Evolutionary conservation across 2,797 vertebrate species (phyloP), one percentile per base, ranked within the genome.

Genomic region (Acrossocheilus fasciatus): DNA sequence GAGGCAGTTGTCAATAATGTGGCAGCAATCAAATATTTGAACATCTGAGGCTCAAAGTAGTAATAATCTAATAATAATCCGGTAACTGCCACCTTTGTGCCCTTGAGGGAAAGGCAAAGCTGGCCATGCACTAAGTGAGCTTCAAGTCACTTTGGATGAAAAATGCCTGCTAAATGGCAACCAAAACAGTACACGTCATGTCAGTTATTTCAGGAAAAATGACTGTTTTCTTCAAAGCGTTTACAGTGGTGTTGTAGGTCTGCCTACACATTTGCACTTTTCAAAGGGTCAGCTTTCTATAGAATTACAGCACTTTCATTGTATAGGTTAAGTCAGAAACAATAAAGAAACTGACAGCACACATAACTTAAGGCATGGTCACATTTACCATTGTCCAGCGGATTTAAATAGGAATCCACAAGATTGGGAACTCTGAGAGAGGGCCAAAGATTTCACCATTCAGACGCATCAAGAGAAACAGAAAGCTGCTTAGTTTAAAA

Each of bases 161-260:
- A 72, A 73, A 83, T 73, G 34, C 52, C 47, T 34, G 18, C 36
- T 70, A 43, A 72, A 70, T 70, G 36, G 20, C 47, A 83, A 79
- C 18, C 78, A 81, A 86, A 81, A 81, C 68, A 86, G 39, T 39
- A 41, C 26, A 52, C 54, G 69, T 84, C 43, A 68, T 59, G 39
- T 45, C 76, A n/a, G 43, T 81, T 75, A 43, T 73, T 83, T 47
- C 18, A 74, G 52, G 82, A 54, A 83, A 83, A 74, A 43, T 39
- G 0, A 34, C 10, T 41, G 14, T 23, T 62, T 72, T 59, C 54
- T 79, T 34, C 20, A 39, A 45, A 80, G 18, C 39, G 47, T 73
- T 47, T 62, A n/a, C 43, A 15, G 69, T 73, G 54, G 59, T 12
- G 30, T 54, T 81, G 68, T 85, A 26, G 34, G 30, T 66, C 52